Evolutionary conservation across 2,888 invertebrate species (phyloP), one percentile per base, ranked within the genome.

Genomic region (Orthosia gothica): DNA sequence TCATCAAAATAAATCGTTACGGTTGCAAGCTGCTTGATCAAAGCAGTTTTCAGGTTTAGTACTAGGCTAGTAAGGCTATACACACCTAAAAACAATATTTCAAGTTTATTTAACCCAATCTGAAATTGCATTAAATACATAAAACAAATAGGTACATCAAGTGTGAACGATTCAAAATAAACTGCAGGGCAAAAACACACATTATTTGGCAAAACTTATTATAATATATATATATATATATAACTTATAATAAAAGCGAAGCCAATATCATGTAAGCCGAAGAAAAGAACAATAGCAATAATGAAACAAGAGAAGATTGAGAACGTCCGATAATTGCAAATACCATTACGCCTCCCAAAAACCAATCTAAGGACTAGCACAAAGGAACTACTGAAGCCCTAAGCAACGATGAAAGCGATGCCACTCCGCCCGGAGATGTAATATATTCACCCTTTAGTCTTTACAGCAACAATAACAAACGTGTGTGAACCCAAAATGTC

Each of bases 401-500:
- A 65, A 65, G 63, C 23, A 70, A 58, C 13, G 65, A 70, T 70
- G 57, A 65, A 67, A 69, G 59, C 12, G 26, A 57, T 13, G 61
- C 13, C 49, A 73, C 52, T 64, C 23, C 58, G 15, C 23, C 54
- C 40, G 65, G 47, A 58, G 52, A 74, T 81, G 76, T 84, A 82
- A 86, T 84, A 77, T 87, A 84, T 81, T 83, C 76, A 76, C 75
- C 76, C 79, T 23, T 16, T 54, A 68, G 61, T 26, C 62, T 65
- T 49, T 58, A 74, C 62, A 62, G 65, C 57, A 87, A 87, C 88
- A 86, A 89, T 90, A 89, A 89, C 82, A 82, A 84, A 83, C 87
- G 85, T 70, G 83, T 88, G 85, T 87, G 86, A 81, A 71, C 79
- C 76, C 68, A 58, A 88, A 90, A 85, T 90, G 91, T 89, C 91